Evolutionary conservation across 1,140 invertebrate species (phyloP).

Genomic region (Tetramorium alpestre): DNA sequence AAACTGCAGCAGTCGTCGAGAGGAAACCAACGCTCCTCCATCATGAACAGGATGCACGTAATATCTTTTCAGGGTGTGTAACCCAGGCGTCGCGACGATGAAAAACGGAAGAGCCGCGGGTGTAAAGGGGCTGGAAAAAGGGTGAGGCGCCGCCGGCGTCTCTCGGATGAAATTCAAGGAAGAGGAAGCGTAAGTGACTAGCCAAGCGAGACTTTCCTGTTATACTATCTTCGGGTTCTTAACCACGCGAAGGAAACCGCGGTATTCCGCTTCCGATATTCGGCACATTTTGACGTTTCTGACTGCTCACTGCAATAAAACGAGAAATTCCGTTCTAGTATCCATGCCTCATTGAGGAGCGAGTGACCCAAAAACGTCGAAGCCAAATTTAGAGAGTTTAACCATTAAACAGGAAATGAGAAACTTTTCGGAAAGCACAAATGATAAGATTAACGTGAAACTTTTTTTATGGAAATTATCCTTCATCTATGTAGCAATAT

Average conservation of each 20-base stretch:
- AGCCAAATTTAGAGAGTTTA: not conserved
- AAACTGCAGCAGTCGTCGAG: not conserved
- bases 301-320: not conserved
- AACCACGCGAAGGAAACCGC: slow-evolving; percentile 6
- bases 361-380: slow-evolving; percentile 32
- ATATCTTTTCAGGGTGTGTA: slow-evolving; percentile 62
- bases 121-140: slow-evolving; percentile 39
- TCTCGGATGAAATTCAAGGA: slow-evolving; percentile 67
- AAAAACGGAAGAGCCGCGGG: slow-evolving; percentile 61
- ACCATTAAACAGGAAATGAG: not conserved
- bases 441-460: not conserved
- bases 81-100: slow-evolving; percentile 63
- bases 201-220: slow-evolving; percentile 70
- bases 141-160: slow-evolving; percentile 52
- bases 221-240: slow-evolving; percentile 67
- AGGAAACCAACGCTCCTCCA: slow-evolving; percentile 63
- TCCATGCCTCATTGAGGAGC: not conserved
- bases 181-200: slow-evolving; percentile 73
- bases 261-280: slow-evolving; percentile 13
- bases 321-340: slow-evolving; percentile 10
- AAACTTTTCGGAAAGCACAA: not conserved
- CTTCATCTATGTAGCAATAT: not conserved
- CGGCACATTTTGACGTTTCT: slow-evolving; percentile 2
- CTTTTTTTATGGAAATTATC: not conserved
- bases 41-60: slow-evolving; percentile 68